Base-by-base conservation (phyloP, 2,888 invertebrate genomes). In the Cephus rjabovi region DNA sequence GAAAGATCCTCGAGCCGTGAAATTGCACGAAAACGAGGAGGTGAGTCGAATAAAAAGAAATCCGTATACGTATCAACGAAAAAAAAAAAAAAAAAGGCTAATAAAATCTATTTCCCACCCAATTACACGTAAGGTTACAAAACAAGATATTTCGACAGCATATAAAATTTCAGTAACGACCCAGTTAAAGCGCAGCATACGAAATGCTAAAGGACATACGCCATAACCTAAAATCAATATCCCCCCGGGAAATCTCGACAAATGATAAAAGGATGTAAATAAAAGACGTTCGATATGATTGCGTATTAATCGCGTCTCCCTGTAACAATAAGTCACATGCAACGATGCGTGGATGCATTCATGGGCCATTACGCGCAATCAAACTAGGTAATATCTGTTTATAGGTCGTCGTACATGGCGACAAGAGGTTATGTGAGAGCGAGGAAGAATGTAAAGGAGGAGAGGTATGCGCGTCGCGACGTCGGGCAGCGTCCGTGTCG, bases 281-380 rank as follows among this genome's bases (percentile, higher is more conserved):
- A 56, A 56, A 56, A 56, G 56, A 56, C 56, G 56, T 23, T 56
- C 23, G 56, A 6, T 56, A 23, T 23, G 23, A 56, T 56, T 56
- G 56, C 56, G 15, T 23, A 56, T 56, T 56, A 56, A 56, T 56
- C 56, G 56, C 23, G 56, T 56, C 56, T 2, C 56, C 56, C 9
- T 15, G 6, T 56, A 23, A 56, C 23, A 23, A 56, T 56, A 56
- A 56, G 56, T 56, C 56, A 23, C 56, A 56, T 2, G 56, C 56
- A 56, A 15, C 56, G 56, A 56, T 23, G 80, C 80, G 82, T 82
- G 83, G 81, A 83, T 83, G 83, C 80, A 79, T 80, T 77, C 78
- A 78, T 77, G 77, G 77, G 78, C 77, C 79, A 78, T 83, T 79
- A 82, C 79, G 79, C 76, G 79, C 76, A 80, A 83, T 83, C 81